phyloP scores from a whole-genome alignment of 2,888 invertebrate species.

The Cecidostiba fungosa region DNA sequence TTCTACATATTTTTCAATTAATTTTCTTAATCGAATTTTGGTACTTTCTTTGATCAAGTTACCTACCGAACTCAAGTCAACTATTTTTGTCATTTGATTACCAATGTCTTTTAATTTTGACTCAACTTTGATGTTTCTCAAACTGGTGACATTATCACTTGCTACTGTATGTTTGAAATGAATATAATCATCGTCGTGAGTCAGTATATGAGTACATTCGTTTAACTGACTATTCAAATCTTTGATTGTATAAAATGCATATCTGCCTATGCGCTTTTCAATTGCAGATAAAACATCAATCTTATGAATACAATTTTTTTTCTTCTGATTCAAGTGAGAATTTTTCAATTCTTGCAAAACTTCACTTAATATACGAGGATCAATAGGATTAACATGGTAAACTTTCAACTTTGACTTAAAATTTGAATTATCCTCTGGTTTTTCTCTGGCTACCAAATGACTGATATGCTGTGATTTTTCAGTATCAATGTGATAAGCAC shows the following conservation, averaged over 20 bases:
- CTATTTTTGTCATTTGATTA: not conserved
- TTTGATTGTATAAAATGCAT: not conserved
- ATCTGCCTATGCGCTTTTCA: not conserved
- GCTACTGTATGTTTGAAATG: conserved; percentile 49
- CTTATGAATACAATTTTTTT: conserved; percentile 27
- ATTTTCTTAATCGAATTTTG: conserved; percentile 69
- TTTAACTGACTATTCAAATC: conserved; percentile 66
- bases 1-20: conserved; percentile 72
- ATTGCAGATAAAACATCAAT: conserved; percentile 44
- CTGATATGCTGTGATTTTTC: conserved; percentile 70
- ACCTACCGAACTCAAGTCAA: not conserved
- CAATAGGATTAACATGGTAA: not conserved
- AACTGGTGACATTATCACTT: not conserved
- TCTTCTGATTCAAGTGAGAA: not conserved
- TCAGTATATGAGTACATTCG: conserved; percentile 65
- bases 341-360: conserved; percentile 41
- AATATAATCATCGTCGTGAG: conserved; percentile 52
- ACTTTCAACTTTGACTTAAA: not conserved
- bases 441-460: conserved; percentile 70
- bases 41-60: conserved; percentile 68
- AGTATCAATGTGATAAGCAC: conserved; percentile 66
- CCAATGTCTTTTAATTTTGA: conserved; percentile 28
- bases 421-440: not conserved
- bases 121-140: not conserved
- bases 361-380: conserved; percentile 18